These are phyloP conservation scores for Drosophila infuscata DNA, from an alignment of 2,888 invertebrate genomes.

Conservation along the genomic window DNA sequence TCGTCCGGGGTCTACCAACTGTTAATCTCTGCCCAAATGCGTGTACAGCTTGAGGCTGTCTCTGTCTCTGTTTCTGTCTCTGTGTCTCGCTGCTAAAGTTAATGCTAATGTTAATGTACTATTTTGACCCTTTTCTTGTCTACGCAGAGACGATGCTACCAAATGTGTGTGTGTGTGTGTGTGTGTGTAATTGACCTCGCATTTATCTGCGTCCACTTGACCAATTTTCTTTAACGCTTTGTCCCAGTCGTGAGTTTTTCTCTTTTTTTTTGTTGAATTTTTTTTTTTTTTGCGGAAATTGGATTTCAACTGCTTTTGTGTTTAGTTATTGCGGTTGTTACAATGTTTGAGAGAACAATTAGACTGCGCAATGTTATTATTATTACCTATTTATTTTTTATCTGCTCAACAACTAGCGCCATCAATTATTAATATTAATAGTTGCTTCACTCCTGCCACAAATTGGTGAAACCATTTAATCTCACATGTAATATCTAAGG, in stretches of 20 bases:
- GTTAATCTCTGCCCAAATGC: conserved; percentile 64
- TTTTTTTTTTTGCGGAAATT: conserved; percentile 38
- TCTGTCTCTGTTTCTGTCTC: conserved; percentile 17
- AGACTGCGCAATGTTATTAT: conserved; percentile 15
- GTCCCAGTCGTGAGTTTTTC: conserved; percentile 21
- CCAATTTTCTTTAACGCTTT: conserved; percentile 38
- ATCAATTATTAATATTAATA: conserved; percentile 38
- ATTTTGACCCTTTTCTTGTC: conserved; percentile 45
- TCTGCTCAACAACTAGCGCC: neutral
- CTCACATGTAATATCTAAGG: neutral
- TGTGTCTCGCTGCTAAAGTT: conserved; percentile 40
- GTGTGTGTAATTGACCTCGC: conserved; percentile 59
- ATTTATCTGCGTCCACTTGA: conserved; percentile 47
- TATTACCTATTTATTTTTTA: neutral
- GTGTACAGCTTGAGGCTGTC: conserved; percentile 40
- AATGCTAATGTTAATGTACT: conserved; percentile 31
- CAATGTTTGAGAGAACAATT: conserved; percentile 30
- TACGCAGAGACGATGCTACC: conserved; percentile 39
- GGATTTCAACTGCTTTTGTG: conserved; percentile 27
- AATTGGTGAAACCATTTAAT: neutral
- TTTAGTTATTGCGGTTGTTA: conserved; percentile 13
- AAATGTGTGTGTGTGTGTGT: conserved; percentile 38
- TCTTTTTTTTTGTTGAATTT: neutral
- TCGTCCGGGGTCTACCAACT: conserved; percentile 44
- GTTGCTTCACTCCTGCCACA: neutral